Conservation (phyloP, 2,888 invertebrate genomes). For the Drosophila barbarae region DNA sequence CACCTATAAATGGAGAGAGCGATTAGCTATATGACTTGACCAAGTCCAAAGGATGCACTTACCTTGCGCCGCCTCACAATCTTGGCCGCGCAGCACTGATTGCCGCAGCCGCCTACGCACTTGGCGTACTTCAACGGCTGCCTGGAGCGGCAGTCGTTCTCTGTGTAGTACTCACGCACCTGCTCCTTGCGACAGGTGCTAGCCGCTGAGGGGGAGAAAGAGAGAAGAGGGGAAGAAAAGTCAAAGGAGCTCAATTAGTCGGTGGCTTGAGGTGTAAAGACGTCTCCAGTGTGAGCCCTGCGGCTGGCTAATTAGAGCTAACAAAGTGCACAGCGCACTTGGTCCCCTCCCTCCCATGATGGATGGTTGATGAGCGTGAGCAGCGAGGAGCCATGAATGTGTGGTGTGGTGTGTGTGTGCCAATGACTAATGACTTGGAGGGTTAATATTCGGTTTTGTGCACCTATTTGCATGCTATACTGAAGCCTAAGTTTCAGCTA, state of each 20-base stretch:
- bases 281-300: conserved; percentile 15
- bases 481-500: neutral
- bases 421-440: conserved; percentile 23
- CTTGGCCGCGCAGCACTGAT: conserved; percentile 93
- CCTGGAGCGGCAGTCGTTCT: conserved; percentile 93
- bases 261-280: conserved; percentile 29
- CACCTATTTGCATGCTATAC: neutral
- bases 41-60: conserved; percentile 34
- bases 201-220: conserved; percentile 80
- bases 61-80: conserved; percentile 97
- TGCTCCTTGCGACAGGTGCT: conserved; percentile 93
- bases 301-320: conserved; percentile 59
- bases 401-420: conserved; percentile 17
- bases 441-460: conserved; percentile 10
- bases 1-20: conserved; percentile 81
- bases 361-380: conserved; percentile 33
- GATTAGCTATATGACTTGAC: neutral
- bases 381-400: conserved; percentile 25
- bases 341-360: conserved; percentile 8
- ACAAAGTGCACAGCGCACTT: conserved; percentile 32
- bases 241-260: conserved; percentile 56
- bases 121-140: conserved; percentile 94
- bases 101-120: conserved; percentile 90
- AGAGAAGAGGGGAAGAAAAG: conserved; percentile 5
- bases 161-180: conserved; percentile 93